Conservation (phyloP, 2,797 vertebrate species). For the Pogoniulus pusillus region DNA sequence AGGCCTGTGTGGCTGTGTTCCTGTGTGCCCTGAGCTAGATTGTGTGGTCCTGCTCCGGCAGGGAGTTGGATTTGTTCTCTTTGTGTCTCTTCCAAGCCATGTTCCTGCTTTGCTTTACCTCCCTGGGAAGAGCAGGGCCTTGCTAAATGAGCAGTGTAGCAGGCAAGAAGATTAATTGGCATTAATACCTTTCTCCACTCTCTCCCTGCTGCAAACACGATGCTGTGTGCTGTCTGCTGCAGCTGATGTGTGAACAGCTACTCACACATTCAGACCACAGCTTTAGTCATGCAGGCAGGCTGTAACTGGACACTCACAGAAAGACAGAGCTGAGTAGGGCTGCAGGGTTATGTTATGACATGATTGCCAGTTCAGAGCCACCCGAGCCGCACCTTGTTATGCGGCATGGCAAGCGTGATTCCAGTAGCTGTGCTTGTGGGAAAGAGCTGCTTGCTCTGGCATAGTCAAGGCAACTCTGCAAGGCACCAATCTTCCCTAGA, state of each 20-base stretch:
- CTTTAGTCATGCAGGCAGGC: background rate
- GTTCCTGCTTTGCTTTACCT: background rate
- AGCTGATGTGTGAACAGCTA: background rate
- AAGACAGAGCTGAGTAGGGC: background rate
- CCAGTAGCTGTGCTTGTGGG: background rate
- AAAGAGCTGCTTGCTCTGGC: background rate
- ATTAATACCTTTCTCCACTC: background rate
- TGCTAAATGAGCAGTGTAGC: background rate
- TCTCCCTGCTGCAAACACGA: background rate
- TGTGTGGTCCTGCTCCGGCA: too few species aligned
- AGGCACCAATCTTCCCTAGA: background rate
- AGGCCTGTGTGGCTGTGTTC: too few species aligned
- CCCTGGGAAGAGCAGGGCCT: background rate
- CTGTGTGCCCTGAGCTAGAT: too few species aligned
- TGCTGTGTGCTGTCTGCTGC: background rate
- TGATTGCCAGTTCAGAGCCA: background rate
- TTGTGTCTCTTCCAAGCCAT: too few species aligned
- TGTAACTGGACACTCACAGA: background rate
- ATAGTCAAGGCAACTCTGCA: background rate
- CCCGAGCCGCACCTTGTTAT: background rate
- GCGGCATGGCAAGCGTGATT: background rate
- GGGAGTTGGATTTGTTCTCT: too few species aligned
- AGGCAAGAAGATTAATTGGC: background rate
- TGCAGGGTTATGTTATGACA: background rate
- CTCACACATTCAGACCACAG: background rate